phyloP scores from a whole-genome alignment of 1,140 invertebrate species.

The Micrasema longulum region DNA sequence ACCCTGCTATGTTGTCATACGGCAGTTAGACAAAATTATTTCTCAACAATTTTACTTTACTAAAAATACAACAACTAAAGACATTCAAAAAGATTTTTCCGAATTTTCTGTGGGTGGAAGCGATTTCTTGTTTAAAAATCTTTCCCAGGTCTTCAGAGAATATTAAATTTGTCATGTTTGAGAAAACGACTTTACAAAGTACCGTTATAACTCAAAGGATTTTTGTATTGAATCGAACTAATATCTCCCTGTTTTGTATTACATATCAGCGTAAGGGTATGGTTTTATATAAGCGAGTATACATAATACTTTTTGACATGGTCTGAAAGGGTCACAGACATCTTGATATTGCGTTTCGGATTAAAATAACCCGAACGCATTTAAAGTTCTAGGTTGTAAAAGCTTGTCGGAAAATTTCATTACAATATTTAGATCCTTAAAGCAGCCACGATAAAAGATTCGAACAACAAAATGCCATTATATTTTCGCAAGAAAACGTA shows the following conservation, averaged over 20 bases:
- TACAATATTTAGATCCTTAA: conserved; percentile 8
- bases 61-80: too few relatives aligned
- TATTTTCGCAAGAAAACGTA: neutral
- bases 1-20: too few relatives aligned
- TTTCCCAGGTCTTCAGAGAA: neutral
- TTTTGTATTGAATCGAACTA: neutral
- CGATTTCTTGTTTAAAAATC: too few relatives aligned
- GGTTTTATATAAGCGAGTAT: neutral
- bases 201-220: neutral
- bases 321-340: neutral
- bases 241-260: neutral
- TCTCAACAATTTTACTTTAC: too few relatives aligned
- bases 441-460: neutral
- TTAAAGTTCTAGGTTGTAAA: neutral
- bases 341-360: neutral
- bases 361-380: neutral
- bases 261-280: too few relatives aligned
- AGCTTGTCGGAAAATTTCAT: conserved; percentile 4
- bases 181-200: neutral
- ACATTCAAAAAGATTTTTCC: too few relatives aligned
- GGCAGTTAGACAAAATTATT: too few relatives aligned
- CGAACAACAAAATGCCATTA: neutral
- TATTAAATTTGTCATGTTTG: neutral
- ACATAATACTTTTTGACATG: neutral
- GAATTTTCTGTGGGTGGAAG: too few relatives aligned